Conservation (phyloP, 2,797 vertebrate genomes). For the Brachyrhaphis roseni region DNA sequence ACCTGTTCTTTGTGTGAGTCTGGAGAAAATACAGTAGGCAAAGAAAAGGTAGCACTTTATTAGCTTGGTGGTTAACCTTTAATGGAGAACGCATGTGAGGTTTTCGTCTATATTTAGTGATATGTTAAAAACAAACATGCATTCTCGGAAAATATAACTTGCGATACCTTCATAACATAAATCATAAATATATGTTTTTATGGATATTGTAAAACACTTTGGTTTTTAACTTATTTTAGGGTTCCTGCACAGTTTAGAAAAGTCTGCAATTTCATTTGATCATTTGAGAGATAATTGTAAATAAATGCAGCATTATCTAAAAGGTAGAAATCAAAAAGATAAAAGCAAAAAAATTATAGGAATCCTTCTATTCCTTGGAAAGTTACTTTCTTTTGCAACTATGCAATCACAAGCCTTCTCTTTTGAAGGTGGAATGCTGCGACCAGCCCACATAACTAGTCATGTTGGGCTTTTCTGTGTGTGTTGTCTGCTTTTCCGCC, state of each 20-base stretch:
- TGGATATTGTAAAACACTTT: too few species aligned
- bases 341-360: background rate
- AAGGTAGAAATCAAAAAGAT: background rate
- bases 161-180: background rate
- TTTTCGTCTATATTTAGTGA: slow-evolving; percentile 7
- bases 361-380: background rate
- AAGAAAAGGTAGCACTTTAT: slow-evolving; percentile 34
- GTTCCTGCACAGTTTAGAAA: background rate
- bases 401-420: background rate
- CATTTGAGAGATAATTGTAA: background rate
- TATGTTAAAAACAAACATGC: background rate
- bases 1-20: slow-evolving; percentile 35
- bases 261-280: background rate
- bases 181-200: background rate
- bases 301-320: background rate
- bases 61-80: slow-evolving; percentile 33
- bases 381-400: background rate
- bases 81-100: slow-evolving; percentile 7
- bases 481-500: background rate
- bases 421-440: background rate
- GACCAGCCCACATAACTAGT: background rate
- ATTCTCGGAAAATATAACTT: background rate
- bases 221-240: background rate
- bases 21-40: slow-evolving; percentile 17
- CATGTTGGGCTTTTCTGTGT: background rate